These are phyloP conservation scores for Betta splendens DNA, from an alignment of 2,797 vertebrate genomes.

Conservation along the genomic window DNA sequence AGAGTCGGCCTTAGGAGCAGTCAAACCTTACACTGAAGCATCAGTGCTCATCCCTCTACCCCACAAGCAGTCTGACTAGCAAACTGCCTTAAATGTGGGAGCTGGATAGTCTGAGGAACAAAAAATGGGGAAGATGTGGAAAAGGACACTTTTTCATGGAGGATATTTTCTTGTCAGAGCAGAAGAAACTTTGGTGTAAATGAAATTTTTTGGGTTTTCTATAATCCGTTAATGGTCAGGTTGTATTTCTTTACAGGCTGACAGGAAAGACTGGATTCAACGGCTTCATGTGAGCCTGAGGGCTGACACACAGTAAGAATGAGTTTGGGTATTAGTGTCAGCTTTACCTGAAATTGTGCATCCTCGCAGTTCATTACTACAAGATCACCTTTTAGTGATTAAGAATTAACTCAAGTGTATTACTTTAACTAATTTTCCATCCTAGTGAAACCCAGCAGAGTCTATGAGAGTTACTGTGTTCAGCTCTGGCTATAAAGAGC, in stretches of 20 bases:
- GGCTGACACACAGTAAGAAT: background rate
- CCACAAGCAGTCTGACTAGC: conserved; percentile 12
- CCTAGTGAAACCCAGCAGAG: background rate
- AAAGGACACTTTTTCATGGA: conserved; percentile 7
- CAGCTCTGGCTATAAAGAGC: conserved; percentile 48
- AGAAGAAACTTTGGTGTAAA: conserved; percentile 2
- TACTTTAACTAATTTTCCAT: background rate
- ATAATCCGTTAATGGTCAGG: no score
- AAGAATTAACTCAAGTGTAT: background rate
- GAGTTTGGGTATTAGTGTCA: background rate
- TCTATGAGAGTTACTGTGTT: background rate
- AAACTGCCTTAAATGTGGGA: background rate
- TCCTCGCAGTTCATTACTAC: background rate
- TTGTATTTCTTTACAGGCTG: no score
- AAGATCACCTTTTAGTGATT: background rate
- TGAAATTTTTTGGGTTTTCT: no score
- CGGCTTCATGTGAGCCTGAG: no score
- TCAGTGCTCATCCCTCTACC: conserved; percentile 3
- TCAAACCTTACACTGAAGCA: background rate
- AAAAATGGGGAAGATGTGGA: background rate
- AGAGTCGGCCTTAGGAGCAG: background rate
- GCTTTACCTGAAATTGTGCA: background rate
- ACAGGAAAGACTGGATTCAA: no score
- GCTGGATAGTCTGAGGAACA: background rate
- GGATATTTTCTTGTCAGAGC: conserved; percentile 1